phyloP scores from a whole-genome alignment of 2,888 invertebrate species.

The Cataglyphis albicans region DNA sequence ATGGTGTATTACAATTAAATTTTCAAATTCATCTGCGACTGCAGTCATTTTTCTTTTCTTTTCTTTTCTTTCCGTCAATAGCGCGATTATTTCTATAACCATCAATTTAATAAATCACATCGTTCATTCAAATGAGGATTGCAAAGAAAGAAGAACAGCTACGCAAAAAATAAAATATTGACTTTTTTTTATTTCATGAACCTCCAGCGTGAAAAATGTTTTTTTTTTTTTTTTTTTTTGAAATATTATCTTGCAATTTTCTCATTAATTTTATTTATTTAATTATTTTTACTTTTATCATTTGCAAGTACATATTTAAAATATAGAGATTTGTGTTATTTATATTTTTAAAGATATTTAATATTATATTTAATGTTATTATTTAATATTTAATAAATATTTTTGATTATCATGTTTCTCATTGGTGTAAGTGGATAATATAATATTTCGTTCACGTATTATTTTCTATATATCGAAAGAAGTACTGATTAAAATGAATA shows the following conservation, averaged over 20 bases:
- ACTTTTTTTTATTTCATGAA: background rate
- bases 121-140: background rate
- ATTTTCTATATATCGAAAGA: constrained; percentile 10
- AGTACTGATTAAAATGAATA: constrained; percentile 36
- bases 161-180: background rate
- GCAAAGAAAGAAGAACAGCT: background rate
- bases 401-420: background rate
- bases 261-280: background rate
- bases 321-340: background rate
- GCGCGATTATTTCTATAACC: constrained; percentile 20
- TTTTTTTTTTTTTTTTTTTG: background rate
- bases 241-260: background rate
- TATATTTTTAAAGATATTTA: background rate
- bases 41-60: background rate
- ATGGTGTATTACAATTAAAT: constrained; percentile 39
- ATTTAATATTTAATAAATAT: background rate
- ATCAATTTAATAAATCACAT: constrained; percentile 20
- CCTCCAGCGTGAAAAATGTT: background rate
- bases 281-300: background rate
- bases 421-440: background rate
- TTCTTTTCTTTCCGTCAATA: constrained; percentile 19
- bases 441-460: background rate
- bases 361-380: background rate
- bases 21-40: constrained; percentile 13
- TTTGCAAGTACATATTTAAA: background rate